phyloP scores from a whole-genome alignment of 2,888 invertebrate species.

The Apamea epomidion region DNA sequence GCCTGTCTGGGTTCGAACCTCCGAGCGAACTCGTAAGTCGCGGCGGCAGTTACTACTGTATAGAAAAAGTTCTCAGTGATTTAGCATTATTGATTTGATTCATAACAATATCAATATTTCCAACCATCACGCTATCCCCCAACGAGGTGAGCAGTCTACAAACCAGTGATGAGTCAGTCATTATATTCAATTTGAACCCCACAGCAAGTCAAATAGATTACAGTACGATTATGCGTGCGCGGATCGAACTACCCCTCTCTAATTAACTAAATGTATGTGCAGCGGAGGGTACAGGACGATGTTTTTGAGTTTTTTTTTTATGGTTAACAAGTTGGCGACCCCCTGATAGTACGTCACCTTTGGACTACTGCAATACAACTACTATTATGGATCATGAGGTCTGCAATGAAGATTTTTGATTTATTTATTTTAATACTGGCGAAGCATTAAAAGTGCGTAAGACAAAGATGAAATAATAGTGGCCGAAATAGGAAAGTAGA shows the following conservation, averaged over 20 bases:
- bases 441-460: too few species aligned
- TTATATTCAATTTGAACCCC: constrained; percentile 68
- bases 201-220: constrained; percentile 68
- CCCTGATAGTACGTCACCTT: too few species aligned
- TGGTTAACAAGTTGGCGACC: too few species aligned
- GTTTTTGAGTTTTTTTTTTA: constrained; percentile 18
- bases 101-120: not conserved
- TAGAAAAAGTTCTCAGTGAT: not conserved
- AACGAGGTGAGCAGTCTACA: constrained; percentile 41
- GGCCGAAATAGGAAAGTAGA: too few species aligned
- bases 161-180: constrained; percentile 64
- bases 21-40: too few species aligned
- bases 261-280: constrained; percentile 81
- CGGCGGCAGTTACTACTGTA: not conserved
- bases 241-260: constrained; percentile 67
- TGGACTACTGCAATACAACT: too few species aligned
- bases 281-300: constrained; percentile 54
- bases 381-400: too few species aligned
- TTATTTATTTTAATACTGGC: too few species aligned
- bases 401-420: too few species aligned
- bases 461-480: too few species aligned
- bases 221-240: constrained; percentile 64
- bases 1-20: too few species aligned
- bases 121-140: constrained; percentile 42
- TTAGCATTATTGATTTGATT: not conserved